Base-by-base conservation (phyloP, 2,113 vertebrate species). In the Ginglymostoma cirratum region DNA sequence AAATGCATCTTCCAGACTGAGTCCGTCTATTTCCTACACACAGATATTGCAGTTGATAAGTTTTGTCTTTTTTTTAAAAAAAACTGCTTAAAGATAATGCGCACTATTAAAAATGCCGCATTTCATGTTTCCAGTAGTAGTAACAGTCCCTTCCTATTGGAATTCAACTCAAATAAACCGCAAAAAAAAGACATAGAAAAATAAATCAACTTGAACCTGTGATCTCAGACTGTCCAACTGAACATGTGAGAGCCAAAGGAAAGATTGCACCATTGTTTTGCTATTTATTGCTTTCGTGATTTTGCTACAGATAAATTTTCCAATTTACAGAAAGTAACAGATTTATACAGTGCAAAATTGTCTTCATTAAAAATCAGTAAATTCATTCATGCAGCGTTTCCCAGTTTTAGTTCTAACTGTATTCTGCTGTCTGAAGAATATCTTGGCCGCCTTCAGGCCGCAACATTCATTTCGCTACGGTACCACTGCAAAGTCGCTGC, bases 301-400 rank as follows among this genome's bases (percentile, higher is more conserved):
- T 96, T 97, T 96, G 96, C 97, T 98, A 98, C 97, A 98, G 98
- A 98, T 98, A 98, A 98, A 98, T 96, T 97, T 96, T 96, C 96
- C 96, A 96, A 96, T 97, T 98, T 98, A 98, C 98, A 97, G 61
- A 30, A 96, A 65, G 96, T 96, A 95, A 97, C 97, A 98, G 97
- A 97, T 97, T 97, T 96, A 96, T 97, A 97, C 98, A 98, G 98
- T 99, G 98, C 98, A 98, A 98, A 98, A 97, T 98, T 97, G 97
- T 98, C 34, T 61, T 95, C 61, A 34, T 93, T 93, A 61, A 61
- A 67, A 66, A 38, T 66, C 61, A 83, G 48, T 95, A 19, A 95
- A 70, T 72, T 95, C 93, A 70, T n/a, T 66, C 10, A 38, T 94
- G 67, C 66, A 94, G 93, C 65, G 34, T 67, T 69, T 69, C 65